A percentile compares a stretch with the other conserved stretches of the same genome.
These are phyloP conservation scores for Zhengitettix transpicula DNA, from an alignment of 2,888 invertebrate species.

Conservation along the genomic window DNA sequence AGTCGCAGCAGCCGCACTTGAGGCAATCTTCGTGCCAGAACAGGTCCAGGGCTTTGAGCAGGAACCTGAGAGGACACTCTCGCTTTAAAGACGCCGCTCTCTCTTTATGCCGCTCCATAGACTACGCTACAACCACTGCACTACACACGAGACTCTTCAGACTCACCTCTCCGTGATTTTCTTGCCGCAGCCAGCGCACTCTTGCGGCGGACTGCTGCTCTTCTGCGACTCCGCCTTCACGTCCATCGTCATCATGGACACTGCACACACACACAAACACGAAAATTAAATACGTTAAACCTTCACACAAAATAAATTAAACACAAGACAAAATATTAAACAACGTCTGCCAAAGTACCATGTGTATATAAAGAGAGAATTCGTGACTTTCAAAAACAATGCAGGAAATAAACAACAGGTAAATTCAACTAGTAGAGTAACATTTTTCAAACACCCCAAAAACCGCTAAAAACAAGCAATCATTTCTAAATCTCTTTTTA, in stretches of 20 bases:
- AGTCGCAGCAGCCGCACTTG: slow-evolving; percentile 94
- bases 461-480: no score
- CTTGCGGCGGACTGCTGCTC: slow-evolving; percentile 27
- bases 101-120: background rate
- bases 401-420: no score
- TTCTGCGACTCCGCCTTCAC: slow-evolving; percentile 50
- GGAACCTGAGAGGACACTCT: slow-evolving; percentile 28
- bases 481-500: no score
- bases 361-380: no score
- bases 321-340: no score
- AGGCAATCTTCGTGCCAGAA: slow-evolving; percentile 97
- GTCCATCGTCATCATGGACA: slow-evolving; percentile 70
- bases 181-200: slow-evolving; percentile 89
- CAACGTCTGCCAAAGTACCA: no score
- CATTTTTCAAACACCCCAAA: no score
- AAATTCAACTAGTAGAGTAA: no score
- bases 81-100: background rate
- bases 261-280: slow-evolving; percentile 15
- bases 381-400: no score
- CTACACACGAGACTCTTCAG: background rate
- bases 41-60: slow-evolving; percentile 83
- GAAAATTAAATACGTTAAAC: no score
- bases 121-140: background rate
- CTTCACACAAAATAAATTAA: no score
- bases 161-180: slow-evolving; percentile 64